These are phyloP conservation scores for Pipistrellus kuhlii DNA, from an alignment of 2,797 vertebrate species.

Conservation along the genomic window DNA sequence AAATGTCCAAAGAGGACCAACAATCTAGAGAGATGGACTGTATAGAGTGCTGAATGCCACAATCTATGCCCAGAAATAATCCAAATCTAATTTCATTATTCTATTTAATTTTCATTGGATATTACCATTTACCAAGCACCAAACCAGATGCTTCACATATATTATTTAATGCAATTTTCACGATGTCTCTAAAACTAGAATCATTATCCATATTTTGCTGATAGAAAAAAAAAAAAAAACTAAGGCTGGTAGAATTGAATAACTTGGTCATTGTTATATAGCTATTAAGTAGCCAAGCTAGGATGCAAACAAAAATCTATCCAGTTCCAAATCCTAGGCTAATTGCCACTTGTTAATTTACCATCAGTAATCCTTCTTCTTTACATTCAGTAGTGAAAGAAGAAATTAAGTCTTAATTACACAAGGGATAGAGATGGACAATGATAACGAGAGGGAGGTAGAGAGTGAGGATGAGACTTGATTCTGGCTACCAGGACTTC, in stretches of 20 bases:
- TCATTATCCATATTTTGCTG: not conserved
- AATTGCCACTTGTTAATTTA: slow-evolving; percentile 19
- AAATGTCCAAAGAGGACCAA: not conserved
- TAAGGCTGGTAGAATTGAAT: not conserved
- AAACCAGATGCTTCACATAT: not conserved
- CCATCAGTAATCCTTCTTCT: slow-evolving; percentile 21
- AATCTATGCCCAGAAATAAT: not conserved
- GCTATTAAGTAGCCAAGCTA: not conserved
- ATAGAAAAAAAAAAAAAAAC: not conserved
- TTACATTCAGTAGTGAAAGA: not conserved
- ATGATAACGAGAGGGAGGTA: not conserved
- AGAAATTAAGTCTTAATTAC: not conserved
- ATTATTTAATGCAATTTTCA: slow-evolving; percentile 26
- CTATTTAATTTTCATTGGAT: not conserved
- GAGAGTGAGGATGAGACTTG: not conserved
- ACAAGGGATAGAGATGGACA: not conserved
- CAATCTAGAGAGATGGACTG: not conserved
- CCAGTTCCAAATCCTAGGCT: not conserved
- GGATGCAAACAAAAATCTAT: not conserved
- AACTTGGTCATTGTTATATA: not conserved
- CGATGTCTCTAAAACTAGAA: not conserved
- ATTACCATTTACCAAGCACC: not conserved
- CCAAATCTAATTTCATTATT: not conserved
- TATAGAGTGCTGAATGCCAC: not conserved
- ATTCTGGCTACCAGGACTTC: not conserved